phyloP scores from a whole-genome alignment of 2,113 vertebrate species.

The Macaca nemestrina region DNA sequence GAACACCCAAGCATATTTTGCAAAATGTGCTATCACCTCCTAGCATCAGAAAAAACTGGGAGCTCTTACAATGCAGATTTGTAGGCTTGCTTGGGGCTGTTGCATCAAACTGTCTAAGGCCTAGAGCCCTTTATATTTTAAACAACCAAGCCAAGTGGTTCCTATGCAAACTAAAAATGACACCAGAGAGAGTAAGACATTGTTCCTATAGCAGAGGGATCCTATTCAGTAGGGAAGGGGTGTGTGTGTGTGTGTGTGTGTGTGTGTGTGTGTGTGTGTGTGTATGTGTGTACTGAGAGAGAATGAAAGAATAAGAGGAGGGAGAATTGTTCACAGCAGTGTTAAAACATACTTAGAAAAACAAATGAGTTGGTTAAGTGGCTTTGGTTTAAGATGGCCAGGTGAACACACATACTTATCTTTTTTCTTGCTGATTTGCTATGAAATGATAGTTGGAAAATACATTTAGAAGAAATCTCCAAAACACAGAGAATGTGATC shows the following conservation, averaged over 20 bases:
- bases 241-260: neutral
- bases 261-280: no score
- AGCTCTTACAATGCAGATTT: neutral
- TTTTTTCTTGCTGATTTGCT: neutral
- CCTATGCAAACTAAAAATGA: neutral
- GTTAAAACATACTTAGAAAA: no score
- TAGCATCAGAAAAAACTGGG: neutral
- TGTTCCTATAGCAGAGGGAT: neutral
- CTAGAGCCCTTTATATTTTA: neutral
- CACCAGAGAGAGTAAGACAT: neutral
- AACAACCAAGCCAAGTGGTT: neutral
- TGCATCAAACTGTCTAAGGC: neutral
- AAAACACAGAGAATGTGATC: neutral
- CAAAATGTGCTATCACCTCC: neutral
- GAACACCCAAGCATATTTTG: neutral
- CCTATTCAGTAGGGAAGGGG: neutral
- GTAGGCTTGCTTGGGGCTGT: neutral
- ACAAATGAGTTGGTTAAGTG: no score
- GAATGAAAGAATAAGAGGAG: neutral
- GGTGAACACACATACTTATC: neutral
- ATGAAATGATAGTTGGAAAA: neutral
- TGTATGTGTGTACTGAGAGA: neutral
- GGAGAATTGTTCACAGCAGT: neutral
- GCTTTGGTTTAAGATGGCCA: neutral
- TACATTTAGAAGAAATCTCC: neutral